These are phyloP conservation scores for Papilio elwesi DNA, from an alignment of 2,888 invertebrate species.

Conservation along the genomic window DNA sequence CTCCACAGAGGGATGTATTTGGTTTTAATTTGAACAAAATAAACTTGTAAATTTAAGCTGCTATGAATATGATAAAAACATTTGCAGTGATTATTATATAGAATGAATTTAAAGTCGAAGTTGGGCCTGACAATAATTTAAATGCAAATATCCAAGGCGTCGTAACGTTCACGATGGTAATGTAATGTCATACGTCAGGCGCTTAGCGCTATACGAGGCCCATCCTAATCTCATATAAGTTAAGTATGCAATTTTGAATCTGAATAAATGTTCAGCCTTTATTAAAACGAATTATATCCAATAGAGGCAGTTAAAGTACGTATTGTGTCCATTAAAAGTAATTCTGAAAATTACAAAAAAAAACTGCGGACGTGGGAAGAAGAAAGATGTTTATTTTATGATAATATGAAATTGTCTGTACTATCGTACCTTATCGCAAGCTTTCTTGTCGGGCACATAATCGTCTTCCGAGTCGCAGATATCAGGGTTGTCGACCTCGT, in stretches of 20 bases:
- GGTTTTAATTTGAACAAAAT: too few relatives aligned
- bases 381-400: slow-evolving; percentile 25
- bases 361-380: background rate
- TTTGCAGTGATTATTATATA: background rate
- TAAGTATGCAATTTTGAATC: slow-evolving; percentile 31
- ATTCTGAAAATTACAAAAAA: background rate
- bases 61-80: background rate
- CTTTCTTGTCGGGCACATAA: slow-evolving; percentile 72
- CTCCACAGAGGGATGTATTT: too few relatives aligned
- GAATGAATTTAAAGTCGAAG: slow-evolving; percentile 9
- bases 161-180: slow-evolving; percentile 28
- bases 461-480: slow-evolving; percentile 68
- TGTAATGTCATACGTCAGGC: slow-evolving; percentile 30
- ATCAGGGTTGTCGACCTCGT: slow-evolving; percentile 72
- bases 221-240: slow-evolving; percentile 24
- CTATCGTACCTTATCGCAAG: slow-evolving; percentile 70
- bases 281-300: slow-evolving; percentile 8
- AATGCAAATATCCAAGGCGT: slow-evolving; percentile 35
- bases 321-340: background rate
- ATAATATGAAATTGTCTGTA: slow-evolving; percentile 38
- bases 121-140: slow-evolving; percentile 33
- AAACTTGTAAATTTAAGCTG: background rate
- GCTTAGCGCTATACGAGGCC: slow-evolving; percentile 18
- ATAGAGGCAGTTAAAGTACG: background rate
- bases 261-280: slow-evolving; percentile 22